Conservation (phyloP, 2,888 invertebrate genomes). For the Drosophila ezoana region DNA sequence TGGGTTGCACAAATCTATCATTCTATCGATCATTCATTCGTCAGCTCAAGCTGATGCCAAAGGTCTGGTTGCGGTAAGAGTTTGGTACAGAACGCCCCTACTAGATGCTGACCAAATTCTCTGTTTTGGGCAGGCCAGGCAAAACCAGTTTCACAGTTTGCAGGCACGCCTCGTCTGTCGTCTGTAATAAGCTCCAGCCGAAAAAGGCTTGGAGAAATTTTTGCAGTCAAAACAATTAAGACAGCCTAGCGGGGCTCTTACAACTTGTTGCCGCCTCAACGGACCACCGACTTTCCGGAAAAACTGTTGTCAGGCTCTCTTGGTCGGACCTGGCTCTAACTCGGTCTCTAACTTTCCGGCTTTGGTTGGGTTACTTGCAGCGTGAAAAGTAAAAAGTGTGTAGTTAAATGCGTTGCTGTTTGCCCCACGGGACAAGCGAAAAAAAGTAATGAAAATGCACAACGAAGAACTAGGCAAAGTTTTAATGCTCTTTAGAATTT, state of each 20-base stretch:
- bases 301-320: conserved; percentile 23
- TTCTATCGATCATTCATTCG: conserved; percentile 33
- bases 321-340: neutral
- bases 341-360: conserved; percentile 22
- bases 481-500: conserved; percentile 3
- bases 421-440: conserved; percentile 32
- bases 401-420: conserved; percentile 54
- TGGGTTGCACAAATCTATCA: conserved; percentile 17
- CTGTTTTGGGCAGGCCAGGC: conserved; percentile 14
- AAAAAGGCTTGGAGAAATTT: conserved; percentile 70
- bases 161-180: conserved; percentile 21
- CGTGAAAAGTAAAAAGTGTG: conserved; percentile 60
- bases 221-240: conserved; percentile 69
- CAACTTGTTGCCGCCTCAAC: conserved; percentile 63
- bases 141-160: conserved; percentile 55
- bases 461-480: neutral
- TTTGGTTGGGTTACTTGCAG: conserved; percentile 28
- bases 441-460: conserved; percentile 10
- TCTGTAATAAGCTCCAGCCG: conserved; percentile 26
- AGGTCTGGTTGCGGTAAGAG: conserved; percentile 29
- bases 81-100: neutral
- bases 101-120: conserved; percentile 39
- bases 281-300: conserved; percentile 31
- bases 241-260: conserved; percentile 44
- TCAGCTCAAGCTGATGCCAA: conserved; percentile 26